phyloP scores from a whole-genome alignment of 23 tunicate species.

The Aplidium turbinatum region DNA sequence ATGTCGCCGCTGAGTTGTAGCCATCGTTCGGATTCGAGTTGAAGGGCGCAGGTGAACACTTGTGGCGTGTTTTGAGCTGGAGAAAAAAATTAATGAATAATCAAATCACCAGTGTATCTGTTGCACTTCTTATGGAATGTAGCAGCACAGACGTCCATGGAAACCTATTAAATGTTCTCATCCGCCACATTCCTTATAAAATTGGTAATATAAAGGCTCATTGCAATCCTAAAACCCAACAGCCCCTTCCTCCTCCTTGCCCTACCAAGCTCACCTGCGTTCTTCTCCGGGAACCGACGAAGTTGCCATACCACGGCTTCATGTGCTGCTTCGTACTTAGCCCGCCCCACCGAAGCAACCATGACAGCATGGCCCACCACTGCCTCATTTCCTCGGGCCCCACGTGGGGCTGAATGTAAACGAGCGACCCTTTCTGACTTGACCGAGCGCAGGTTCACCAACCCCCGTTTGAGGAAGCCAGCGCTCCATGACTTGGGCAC shows the following conservation, averaged over 20 bases:
- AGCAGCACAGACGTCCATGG: too few species aligned
- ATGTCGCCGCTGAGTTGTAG: slow-evolving; percentile 8
- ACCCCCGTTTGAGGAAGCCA: slow-evolving; percentile 49
- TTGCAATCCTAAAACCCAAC: too few species aligned
- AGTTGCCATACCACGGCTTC: slow-evolving; percentile 84
- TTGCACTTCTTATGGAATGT: too few species aligned
- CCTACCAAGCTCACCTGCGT: slow-evolving; percentile 60
- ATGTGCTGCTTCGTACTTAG: slow-evolving; percentile 81
- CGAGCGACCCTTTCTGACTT: slow-evolving; percentile 57
- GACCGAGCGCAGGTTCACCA: slow-evolving; percentile 52
- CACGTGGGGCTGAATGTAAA: background rate
- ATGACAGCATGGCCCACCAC: slow-evolving; percentile 32
- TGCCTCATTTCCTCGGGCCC: background rate
- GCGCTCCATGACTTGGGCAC: slow-evolving; percentile 57
- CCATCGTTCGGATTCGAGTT: slow-evolving; percentile 55
- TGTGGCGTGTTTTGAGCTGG: slow-evolving; percentile 77
- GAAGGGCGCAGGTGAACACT: slow-evolving; percentile 63
- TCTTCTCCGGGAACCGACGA: slow-evolving; percentile 78
- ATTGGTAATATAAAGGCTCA: too few species aligned
- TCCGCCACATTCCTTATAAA: too few species aligned
- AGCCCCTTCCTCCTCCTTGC: too few species aligned
- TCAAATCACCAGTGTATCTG: background rate
- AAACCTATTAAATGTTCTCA: too few species aligned
- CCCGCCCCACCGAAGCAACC: slow-evolving; percentile 77
- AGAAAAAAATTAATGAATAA: too few species aligned